Evolutionary conservation across 2,797 vertebrate species (phyloP).

Genomic region (Diplodus puntazzo): DNA sequence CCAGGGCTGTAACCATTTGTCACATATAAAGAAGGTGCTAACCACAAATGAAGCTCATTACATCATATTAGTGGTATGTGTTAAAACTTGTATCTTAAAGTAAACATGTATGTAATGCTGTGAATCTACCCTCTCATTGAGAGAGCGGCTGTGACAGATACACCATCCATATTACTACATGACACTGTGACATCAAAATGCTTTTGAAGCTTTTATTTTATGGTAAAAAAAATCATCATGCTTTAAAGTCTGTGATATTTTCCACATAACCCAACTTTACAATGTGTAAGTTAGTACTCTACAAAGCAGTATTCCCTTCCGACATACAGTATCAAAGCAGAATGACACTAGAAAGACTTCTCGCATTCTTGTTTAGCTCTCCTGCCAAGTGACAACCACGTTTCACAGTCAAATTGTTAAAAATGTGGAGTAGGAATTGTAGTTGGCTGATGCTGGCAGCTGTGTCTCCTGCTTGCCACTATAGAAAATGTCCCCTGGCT

Average conservation of each 20-base stretch:
- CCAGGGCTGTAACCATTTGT: no score
- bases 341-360: neutral
- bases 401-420: neutral
- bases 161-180: no score
- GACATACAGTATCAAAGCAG: neutral
- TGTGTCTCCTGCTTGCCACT: neutral
- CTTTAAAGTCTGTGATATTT: neutral
- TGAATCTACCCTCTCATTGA: no score
- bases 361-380: neutral
- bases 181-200: no score
- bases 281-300: neutral
- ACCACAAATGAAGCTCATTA: no score
- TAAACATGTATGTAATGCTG: no score
- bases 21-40: no score
- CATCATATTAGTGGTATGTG: no score
- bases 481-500: neutral
- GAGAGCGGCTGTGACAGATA: no score
- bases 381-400: neutral
- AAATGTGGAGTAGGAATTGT: neutral
- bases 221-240: no score
- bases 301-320: neutral
- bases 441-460: neutral
- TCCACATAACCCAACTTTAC: neutral
- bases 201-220: no score
- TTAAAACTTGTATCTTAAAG: no score